Evolutionary conservation across 2,797 vertebrate species (phyloP), one percentile per base, ranked within the genome.

Genomic region (Gouania willdenowi): DNA sequence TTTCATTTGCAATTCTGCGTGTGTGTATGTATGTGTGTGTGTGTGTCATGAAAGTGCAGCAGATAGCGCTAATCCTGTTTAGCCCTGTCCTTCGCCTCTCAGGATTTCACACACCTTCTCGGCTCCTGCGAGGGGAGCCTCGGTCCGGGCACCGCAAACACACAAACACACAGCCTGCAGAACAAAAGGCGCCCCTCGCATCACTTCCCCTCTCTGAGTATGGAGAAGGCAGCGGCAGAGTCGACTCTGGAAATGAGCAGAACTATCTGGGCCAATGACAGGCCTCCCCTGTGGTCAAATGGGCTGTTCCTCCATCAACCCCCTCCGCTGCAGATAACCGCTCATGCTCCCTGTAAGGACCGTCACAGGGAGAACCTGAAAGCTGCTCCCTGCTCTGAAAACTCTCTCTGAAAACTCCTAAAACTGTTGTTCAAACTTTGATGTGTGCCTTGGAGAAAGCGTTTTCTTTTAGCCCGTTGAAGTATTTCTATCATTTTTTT

Each of bases 211-310:
- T 77, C 74, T 87, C 60, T 82, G 80, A 82, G 87, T 88, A 86
- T 86, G 83, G 75, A 82, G 86, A 87, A 74, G 59, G 47, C 52
- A 25, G 48, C 44, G 22, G 59, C 27, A 38, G 57, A 77, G 68
- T 71, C 58, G 51, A 58, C 29, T 25, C 69, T 51, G 67, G 77
- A 88, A 89, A 89, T 87, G 75, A 77, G 65, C 85, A 88, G 85
- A 90, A 89, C 87, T 88, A 90, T 90, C 87, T 81, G 85, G 82
- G 82, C 77, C 78, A 74, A 77, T 85, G 85, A 84, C 84, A 84
- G 86, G 71, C 82, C 79, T 81, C 82, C 80, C 87, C 84, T 70
- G 75, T 84, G 84, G 88, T 87, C 83, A 86, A 81, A 85, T 74
- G 75, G 62, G 62, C 48, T 73, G 60, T 77, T 34, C 62, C 31